A percentile compares a stretch with the other conserved stretches of the same genome.
phyloP scores from a whole-genome alignment of 2,888 invertebrate genomes.

The Tribolium freemani region DNA sequence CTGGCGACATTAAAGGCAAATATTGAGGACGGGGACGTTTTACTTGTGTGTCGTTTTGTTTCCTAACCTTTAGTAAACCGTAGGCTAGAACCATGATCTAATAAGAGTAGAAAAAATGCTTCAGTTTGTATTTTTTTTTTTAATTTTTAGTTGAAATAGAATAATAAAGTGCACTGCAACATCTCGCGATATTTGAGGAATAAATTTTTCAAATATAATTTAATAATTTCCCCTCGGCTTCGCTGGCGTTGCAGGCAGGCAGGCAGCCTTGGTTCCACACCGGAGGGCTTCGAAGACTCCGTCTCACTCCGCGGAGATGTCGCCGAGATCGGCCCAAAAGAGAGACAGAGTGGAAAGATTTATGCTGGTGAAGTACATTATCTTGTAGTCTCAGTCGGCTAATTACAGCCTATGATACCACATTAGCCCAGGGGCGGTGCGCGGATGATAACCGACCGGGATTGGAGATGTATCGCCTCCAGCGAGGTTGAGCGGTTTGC shows the following conservation, averaged over 20 bases:
- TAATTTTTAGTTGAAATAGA: not conserved
- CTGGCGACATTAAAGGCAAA: too few species aligned
- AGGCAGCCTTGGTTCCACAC: conserved; percentile 55
- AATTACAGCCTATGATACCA: conserved; percentile 72
- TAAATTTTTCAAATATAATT: conserved; percentile 62
- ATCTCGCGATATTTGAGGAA: conserved; percentile 21
- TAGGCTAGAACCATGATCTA: too few species aligned
- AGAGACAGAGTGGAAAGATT: conserved; percentile 67
- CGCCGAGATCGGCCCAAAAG: conserved; percentile 54
- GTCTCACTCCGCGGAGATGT: conserved; percentile 51
- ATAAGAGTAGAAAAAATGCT: too few species aligned
- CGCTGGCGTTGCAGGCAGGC: conserved; percentile 44
- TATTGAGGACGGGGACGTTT: too few species aligned
- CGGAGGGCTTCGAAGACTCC: conserved; percentile 52
- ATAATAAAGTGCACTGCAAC: not conserved
- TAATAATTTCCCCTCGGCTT: conserved; percentile 64
- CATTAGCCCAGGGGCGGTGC: conserved; percentile 69
- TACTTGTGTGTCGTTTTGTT: too few species aligned
- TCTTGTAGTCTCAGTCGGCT: conserved; percentile 72
- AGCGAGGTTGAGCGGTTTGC: conserved; percentile 64
- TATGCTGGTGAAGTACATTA: conserved; percentile 71
- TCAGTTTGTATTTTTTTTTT: not conserved
- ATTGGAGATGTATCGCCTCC: conserved; percentile 64
- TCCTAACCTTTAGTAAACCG: too few species aligned
- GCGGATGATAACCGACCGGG: conserved; percentile 64